These are phyloP conservation scores for Sesia bembeciformis DNA, from an alignment of 2,888 invertebrate genomes.

Conservation along the genomic window DNA sequence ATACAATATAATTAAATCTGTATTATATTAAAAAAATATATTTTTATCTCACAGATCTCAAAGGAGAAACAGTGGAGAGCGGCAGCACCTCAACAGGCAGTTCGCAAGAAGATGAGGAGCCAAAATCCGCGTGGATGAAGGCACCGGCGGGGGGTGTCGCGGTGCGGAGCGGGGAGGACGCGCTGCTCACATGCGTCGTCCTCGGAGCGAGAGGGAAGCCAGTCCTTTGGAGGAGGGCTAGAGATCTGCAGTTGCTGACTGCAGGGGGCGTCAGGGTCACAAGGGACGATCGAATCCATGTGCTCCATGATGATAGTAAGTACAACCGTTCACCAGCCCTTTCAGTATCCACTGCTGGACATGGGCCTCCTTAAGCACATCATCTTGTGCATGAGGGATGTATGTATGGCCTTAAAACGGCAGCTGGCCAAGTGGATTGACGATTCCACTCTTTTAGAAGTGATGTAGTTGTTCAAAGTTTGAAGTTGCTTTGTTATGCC, in stretches of 20 bases:
- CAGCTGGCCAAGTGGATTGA: too few relatives aligned
- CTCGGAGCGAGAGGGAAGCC: conserved; percentile 80
- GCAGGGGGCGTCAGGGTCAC: conserved; percentile 85
- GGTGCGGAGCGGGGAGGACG: conserved; percentile 79
- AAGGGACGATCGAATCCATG: conserved; percentile 80
- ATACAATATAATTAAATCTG: too few relatives aligned
- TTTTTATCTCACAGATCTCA: conserved; percentile 31
- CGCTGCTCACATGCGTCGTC: conserved; percentile 87
- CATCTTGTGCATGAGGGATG: too few relatives aligned
- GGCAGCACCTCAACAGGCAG: conserved; percentile 40
- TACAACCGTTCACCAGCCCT: conserved; percentile 5
- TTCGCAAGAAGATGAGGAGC: conserved; percentile 44
- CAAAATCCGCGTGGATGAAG: conserved; percentile 52
- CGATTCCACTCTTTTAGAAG: too few relatives aligned
- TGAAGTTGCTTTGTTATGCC: too few relatives aligned
- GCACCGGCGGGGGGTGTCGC: conserved; percentile 54
- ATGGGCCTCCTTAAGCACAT: too few relatives aligned
- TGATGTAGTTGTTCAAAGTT: too few relatives aligned
- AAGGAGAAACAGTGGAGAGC: conserved; percentile 33
- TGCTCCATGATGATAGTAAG: conserved; percentile 86
- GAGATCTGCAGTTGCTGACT: conserved; percentile 80
- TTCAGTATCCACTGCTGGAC: too few relatives aligned
- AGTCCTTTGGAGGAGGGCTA: conserved; percentile 84
- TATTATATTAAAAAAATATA: too few relatives aligned
- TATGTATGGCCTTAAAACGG: too few relatives aligned